These are phyloP conservation scores for Triplophysa dalaica DNA, from an alignment of 2,113 vertebrate species.

Conservation along the genomic window DNA sequence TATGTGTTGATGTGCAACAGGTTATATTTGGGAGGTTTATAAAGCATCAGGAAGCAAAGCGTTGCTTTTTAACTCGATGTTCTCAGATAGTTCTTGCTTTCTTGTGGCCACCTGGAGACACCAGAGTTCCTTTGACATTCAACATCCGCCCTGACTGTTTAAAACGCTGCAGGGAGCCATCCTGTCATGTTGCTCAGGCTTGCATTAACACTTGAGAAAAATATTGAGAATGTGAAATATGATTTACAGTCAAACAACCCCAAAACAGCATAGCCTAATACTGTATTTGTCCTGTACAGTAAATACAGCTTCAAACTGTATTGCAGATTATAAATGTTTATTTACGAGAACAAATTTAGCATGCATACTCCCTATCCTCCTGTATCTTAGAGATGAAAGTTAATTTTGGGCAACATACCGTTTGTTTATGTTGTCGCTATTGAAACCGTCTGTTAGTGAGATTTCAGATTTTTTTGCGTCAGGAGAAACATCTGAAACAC, in stretches of 20 bases:
- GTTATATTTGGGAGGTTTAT: not conserved
- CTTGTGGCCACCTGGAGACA: slow-evolving; percentile 15
- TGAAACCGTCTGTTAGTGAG: too few relatives aligned
- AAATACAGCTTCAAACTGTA: too few relatives aligned
- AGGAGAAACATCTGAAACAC: too few relatives aligned
- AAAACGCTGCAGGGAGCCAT: slow-evolving; percentile 20
- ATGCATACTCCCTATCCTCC: too few relatives aligned
- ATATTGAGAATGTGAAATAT: slow-evolving; percentile 1
- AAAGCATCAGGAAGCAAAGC: not conserved
- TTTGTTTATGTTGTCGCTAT: too few relatives aligned
- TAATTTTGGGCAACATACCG: too few relatives aligned
- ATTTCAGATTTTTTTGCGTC: too few relatives aligned
- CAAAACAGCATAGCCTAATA: not conserved
- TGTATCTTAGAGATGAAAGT: too few relatives aligned
- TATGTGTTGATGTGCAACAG: not conserved
- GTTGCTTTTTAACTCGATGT: slow-evolving; percentile 14
- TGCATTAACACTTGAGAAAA: not conserved
- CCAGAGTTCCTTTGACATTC: slow-evolving; percentile 13
- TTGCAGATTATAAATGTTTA: too few relatives aligned
- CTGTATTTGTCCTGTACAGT: too few relatives aligned
- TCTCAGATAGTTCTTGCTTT: slow-evolving; percentile 12
- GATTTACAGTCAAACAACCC: not conserved
- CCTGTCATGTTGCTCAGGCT: slow-evolving; percentile 9
- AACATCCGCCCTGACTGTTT: not conserved
- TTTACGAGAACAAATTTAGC: too few relatives aligned